Evolutionary conservation across 2,888 invertebrate species (phyloP).

Genomic region (Cremastinae sp.): DNA sequence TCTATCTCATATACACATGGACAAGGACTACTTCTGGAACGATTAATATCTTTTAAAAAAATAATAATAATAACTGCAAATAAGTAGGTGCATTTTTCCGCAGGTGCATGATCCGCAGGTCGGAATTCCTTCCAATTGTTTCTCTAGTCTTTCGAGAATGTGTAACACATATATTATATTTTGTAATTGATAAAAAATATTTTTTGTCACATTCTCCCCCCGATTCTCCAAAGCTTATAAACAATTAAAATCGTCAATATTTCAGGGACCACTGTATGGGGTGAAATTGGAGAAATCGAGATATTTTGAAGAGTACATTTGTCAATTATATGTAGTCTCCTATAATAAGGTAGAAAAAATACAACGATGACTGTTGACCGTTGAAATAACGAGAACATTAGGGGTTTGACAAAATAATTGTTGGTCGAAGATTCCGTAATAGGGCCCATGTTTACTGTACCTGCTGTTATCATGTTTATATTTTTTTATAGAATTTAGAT

Average conservation of each 20-base stretch:
- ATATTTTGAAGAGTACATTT: background rate
- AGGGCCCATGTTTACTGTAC: constrained; percentile 40
- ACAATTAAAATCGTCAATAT: constrained; percentile 13
- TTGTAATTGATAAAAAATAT: background rate
- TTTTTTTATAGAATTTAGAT: constrained; percentile 45
- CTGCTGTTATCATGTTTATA: constrained; percentile 45
- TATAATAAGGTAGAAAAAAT: constrained; percentile 11
- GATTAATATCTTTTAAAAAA: constrained; percentile 12
- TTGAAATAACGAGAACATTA: background rate
- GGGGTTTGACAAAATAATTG: background rate
- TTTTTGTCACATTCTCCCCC: background rate
- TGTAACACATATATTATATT: constrained; percentile 4
- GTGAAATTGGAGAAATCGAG: constrained; percentile 31
- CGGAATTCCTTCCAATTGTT: constrained; percentile 22
- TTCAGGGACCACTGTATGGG: constrained; percentile 9
- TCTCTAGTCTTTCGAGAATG: background rate
- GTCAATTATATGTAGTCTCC: constrained; percentile 17
- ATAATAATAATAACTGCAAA: background rate
- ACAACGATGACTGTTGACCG: background rate
- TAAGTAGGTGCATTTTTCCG: constrained; percentile 3
- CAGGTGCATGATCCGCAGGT: constrained; percentile 32
- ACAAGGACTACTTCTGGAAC: background rate
- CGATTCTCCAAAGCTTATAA: constrained; percentile 19
- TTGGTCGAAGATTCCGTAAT: constrained; percentile 4
- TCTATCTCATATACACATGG: constrained; percentile 42